phyloP scores from a whole-genome alignment of 2,888 invertebrate genomes.

The Drymonia ruficornis region DNA sequence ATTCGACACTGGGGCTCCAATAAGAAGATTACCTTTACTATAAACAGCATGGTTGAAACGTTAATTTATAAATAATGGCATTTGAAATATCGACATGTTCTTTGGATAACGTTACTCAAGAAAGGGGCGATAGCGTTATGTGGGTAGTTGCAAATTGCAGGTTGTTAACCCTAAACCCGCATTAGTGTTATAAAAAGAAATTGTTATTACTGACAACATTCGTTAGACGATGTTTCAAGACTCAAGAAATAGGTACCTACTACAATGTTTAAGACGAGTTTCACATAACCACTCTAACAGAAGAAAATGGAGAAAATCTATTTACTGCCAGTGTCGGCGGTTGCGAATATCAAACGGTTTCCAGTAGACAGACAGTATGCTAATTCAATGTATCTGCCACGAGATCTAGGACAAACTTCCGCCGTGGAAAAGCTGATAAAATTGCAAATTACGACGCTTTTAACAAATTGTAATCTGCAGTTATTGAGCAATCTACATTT shows the following conservation, averaged over 20 bases:
- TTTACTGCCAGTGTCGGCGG: constrained; percentile 34
- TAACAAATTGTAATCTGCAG: constrained; percentile 12
- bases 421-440: constrained; percentile 66
- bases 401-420: constrained; percentile 73
- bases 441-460: constrained; percentile 62
- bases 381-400: constrained; percentile 52
- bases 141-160: constrained; percentile 64
- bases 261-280: not conserved
- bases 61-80: constrained; percentile 2
- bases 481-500: constrained; percentile 6
- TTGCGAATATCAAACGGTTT: constrained; percentile 50
- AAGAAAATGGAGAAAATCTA: constrained; percentile 35
- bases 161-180: constrained; percentile 57
- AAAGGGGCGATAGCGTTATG: constrained; percentile 37
- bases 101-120: constrained; percentile 13
- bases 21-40: constrained; percentile 24
- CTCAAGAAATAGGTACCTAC: too few species aligned
- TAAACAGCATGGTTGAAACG: constrained; percentile 29
- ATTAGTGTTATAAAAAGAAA: constrained; percentile 41
- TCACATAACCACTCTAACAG: constrained; percentile 7
- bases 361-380: constrained; percentile 44
- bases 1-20: constrained; percentile 51
- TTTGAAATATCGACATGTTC: not conserved
- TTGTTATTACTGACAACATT: constrained; percentile 16
- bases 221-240: not conserved